Evolutionary conservation across 2,888 invertebrate genomes (phyloP).

Genomic region (Drosophila neonasuta): DNA sequence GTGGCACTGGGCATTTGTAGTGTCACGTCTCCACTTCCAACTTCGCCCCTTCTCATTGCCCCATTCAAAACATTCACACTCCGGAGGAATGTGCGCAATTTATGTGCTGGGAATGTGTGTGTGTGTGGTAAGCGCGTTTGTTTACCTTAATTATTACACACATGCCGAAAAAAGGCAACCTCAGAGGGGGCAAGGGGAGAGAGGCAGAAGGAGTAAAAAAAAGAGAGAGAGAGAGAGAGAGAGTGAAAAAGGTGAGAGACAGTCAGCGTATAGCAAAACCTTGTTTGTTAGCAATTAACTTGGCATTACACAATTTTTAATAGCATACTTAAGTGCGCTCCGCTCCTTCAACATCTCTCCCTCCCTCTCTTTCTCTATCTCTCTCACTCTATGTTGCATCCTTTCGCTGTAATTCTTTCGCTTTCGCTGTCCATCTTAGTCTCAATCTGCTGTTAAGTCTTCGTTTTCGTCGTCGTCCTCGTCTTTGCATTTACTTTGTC

Average conservation of each 20-base stretch:
- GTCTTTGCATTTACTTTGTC: background rate
- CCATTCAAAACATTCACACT: slow-evolving; percentile 10
- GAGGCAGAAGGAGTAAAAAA: background rate
- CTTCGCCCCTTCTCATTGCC: background rate
- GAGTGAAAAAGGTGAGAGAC: background rate
- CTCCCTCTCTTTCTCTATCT: background rate
- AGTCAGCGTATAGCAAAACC: slow-evolving; percentile 3
- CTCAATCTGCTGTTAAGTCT: background rate
- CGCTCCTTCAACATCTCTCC: background rate
- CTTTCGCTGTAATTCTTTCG: background rate
- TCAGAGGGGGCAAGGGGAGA: background rate
- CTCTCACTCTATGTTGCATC: background rate
- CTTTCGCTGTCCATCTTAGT: background rate
- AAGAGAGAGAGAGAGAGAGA: background rate
- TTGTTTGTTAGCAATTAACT: slow-evolving; percentile 74
- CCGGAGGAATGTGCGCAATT: slow-evolving; percentile 18
- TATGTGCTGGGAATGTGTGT: slow-evolving; percentile 7
- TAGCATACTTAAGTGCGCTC: slow-evolving; percentile 59
- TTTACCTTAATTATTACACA: slow-evolving; percentile 65
- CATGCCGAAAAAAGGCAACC: slow-evolving; percentile 39
- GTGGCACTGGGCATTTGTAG: slow-evolving; percentile 41
- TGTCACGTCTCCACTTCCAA: slow-evolving; percentile 7
- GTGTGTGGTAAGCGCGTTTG: slow-evolving; percentile 35
- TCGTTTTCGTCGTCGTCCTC: background rate
- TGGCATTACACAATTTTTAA: slow-evolving; percentile 69